A percentile compares a stretch with the other conserved stretches of the same genome.
Evolutionary conservation across 1,140 invertebrate genomes (phyloP).

Genomic region (Brachionus sp.): DNA sequence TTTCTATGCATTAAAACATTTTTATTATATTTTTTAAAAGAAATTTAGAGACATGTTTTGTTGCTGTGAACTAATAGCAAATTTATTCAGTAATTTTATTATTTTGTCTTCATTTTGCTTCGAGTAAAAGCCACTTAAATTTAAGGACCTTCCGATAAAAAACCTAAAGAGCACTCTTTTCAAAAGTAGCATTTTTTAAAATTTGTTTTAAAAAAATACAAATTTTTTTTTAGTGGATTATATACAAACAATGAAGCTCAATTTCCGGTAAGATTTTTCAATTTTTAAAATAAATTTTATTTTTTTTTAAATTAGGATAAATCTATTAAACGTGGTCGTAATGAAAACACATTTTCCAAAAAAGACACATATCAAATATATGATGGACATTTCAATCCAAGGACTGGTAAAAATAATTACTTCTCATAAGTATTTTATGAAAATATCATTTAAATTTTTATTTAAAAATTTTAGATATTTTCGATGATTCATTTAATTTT

Average conservation of each 20-base stretch:
- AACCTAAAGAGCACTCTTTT: background rate
- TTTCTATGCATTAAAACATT: background rate
- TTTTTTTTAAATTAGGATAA: background rate
- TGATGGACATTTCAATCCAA: background rate
- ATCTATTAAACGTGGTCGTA: background rate
- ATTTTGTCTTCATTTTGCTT: background rate
- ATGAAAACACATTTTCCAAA: background rate
- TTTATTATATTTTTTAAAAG: too few relatives aligned
- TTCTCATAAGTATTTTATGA: background rate
- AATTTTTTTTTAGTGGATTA: background rate
- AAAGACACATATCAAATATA: background rate
- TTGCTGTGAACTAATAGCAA: background rate
- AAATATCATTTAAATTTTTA: background rate
- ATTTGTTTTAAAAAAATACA: background rate
- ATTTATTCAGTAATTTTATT: conserved; percentile 29
- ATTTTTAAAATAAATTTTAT: background rate
- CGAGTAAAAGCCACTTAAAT: background rate
- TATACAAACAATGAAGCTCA: background rate
- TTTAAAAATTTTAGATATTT: background rate
- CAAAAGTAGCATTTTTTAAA: background rate
- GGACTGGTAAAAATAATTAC: background rate
- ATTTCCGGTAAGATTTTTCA: background rate
- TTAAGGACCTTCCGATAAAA: background rate
- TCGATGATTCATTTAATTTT: background rate
- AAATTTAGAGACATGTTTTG: conserved; percentile 17